These are phyloP conservation scores for Venusia cambrica DNA, from an alignment of 2,888 invertebrate genomes.

Conservation along the genomic window DNA sequence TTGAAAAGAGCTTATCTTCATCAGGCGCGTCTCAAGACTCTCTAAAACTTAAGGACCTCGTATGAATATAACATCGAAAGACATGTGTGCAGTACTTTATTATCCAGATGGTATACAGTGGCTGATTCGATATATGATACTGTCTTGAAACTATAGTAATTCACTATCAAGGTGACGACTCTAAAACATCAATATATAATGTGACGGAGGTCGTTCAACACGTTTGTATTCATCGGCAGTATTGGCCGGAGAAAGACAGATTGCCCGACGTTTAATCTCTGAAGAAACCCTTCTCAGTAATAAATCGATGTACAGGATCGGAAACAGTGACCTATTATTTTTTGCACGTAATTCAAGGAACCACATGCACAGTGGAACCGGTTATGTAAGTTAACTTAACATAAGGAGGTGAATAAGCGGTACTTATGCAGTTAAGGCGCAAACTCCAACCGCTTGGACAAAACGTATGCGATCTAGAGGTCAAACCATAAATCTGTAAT, in stretches of 20 bases:
- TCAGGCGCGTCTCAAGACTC: too few species aligned
- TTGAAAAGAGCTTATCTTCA: too few species aligned
- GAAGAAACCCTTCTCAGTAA: constrained; percentile 13
- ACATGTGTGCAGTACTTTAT: too few species aligned
- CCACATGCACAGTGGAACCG: constrained; percentile 22
- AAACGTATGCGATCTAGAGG: constrained; percentile 25
- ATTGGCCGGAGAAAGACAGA: constrained; percentile 16
- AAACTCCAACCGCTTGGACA: constrained; percentile 12
- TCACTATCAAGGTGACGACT: too few species aligned
- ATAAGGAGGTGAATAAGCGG: constrained; percentile 23
- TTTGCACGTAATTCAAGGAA: constrained; percentile 21
- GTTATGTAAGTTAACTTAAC: constrained; percentile 24
- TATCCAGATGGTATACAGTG: too few species aligned
- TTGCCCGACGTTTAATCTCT: constrained; percentile 14
- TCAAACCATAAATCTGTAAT: constrained; percentile 27
- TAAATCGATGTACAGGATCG: constrained; percentile 15
- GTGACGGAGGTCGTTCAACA: background rate
- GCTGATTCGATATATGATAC: too few species aligned
- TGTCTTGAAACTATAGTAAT: too few species aligned
- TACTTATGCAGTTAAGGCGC: constrained; percentile 20
- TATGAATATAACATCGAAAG: too few species aligned
- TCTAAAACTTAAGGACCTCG: too few species aligned
- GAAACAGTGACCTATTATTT: constrained; percentile 20
- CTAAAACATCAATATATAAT: too few species aligned
- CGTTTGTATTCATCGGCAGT: constrained; percentile 10